phyloP scores from a whole-genome alignment of 2,113 vertebrate species.

The Mionectes macconnelli region DNA sequence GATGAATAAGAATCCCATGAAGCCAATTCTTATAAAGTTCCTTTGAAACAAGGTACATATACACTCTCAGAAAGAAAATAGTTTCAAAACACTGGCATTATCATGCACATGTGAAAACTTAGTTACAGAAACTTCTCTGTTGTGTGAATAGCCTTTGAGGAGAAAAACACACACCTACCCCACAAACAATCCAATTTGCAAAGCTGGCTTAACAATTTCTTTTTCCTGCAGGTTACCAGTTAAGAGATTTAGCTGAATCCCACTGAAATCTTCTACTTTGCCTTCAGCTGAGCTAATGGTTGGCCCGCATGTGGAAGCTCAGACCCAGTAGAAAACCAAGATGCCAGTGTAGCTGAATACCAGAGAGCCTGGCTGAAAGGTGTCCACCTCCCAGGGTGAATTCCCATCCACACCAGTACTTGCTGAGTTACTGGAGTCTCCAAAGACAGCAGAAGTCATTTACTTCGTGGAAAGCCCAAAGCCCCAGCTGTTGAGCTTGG shows the following conservation, averaged over 20 bases:
- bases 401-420: neutral
- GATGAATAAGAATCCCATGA: constrained; percentile 20
- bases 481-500: neutral
- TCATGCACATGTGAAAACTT: neutral
- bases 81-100: neutral
- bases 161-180: neutral
- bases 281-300: neutral
- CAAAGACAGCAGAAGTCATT: fast-evolving
- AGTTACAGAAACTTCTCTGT: neutral
- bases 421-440: neutral
- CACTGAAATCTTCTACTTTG: neutral
- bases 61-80: neutral
- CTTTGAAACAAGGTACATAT: neutral
- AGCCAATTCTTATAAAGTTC: neutral
- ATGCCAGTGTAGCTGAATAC: fast-evolving
- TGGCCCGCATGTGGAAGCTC: neutral
- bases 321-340: neutral
- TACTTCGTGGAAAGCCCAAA: neutral
- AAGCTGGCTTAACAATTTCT: neutral
- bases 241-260: neutral
- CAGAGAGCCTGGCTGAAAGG: neutral
- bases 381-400: neutral
- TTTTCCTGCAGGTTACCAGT: neutral
- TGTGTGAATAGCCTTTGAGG: neutral
- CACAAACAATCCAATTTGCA: neutral